Evolutionary conservation across 2,888 invertebrate genomes (phyloP).

Genomic region (Sphaeridia pumilis): DNA sequence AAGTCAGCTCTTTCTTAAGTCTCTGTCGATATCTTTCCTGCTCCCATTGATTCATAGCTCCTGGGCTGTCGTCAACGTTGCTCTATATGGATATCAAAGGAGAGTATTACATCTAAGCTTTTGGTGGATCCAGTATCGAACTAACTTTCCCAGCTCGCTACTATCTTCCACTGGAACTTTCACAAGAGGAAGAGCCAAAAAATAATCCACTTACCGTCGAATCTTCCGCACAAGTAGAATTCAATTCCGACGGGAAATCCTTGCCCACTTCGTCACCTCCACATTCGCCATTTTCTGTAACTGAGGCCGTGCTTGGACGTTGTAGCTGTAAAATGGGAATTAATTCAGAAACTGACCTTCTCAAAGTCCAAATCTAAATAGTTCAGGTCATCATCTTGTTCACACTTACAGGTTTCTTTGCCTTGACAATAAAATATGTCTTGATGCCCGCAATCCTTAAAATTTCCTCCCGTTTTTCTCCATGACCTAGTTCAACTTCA

Average conservation of each 20-base stretch:
- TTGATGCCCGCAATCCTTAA: slow-evolving; percentile 75
- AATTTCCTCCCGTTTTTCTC: slow-evolving; percentile 83
- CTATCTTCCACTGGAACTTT: too few relatives aligned
- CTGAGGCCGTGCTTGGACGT: slow-evolving; percentile 20
- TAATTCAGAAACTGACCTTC: too few relatives aligned
- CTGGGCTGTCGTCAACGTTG: slow-evolving; percentile 38
- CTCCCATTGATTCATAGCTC: slow-evolving; percentile 42
- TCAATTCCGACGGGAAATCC: slow-evolving; percentile 31
- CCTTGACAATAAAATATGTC: slow-evolving; percentile 80
- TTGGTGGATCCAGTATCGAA: too few relatives aligned
- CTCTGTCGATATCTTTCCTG: slow-evolving; percentile 66
- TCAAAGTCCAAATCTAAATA: too few relatives aligned
- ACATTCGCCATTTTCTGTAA: slow-evolving; percentile 32
- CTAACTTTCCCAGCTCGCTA: too few relatives aligned
- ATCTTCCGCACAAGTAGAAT: slow-evolving; percentile 34
- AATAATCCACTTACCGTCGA: slow-evolving; percentile 31
- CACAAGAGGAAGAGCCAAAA: too few relatives aligned
- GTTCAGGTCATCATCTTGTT: too few relatives aligned
- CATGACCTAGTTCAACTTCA: slow-evolving; percentile 76
- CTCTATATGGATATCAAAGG: too few relatives aligned
- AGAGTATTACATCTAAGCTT: too few relatives aligned
- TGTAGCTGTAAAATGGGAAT: too few relatives aligned
- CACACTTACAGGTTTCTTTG: slow-evolving; percentile 59
- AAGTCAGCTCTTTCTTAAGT: slow-evolving; percentile 70
- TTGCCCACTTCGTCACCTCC: slow-evolving; percentile 27